phyloP scores from a whole-genome alignment of 2,113 vertebrate genomes.

The Romanogobio albipinnatus region DNA sequence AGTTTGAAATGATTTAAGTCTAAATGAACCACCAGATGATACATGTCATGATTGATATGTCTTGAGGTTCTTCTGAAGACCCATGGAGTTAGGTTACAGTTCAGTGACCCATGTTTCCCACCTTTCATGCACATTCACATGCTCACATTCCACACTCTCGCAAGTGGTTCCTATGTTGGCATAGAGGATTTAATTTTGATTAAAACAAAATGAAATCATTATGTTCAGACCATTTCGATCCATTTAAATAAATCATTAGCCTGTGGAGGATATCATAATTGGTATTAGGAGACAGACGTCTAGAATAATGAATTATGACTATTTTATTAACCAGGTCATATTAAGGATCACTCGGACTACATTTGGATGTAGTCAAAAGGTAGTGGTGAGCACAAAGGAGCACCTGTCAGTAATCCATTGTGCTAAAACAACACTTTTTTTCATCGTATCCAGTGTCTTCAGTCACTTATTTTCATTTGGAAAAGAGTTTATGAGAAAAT shows the following conservation, averaged over 20 bases:
- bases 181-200: neutral
- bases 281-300: neutral
- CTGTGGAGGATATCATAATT: slow-evolving; percentile 56
- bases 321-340: slow-evolving; percentile 3
- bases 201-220: slow-evolving; percentile 45
- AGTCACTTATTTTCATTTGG: neutral
- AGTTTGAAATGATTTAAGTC: neutral
- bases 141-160: slow-evolving; percentile 53
- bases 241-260: slow-evolving; percentile 54
- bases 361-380: neutral
- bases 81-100: too few species aligned
- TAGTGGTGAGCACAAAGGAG: neutral
- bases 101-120: slow-evolving; percentile 54
- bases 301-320: slow-evolving; percentile 15
- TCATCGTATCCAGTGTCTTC: neutral
- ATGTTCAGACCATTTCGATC: slow-evolving; percentile 63
- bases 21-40: neutral
- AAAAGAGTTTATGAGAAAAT: neutral
- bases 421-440: too few species aligned
- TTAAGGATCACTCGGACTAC: neutral
- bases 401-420: too few species aligned
- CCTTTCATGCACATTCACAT: slow-evolving; percentile 52
- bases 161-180: slow-evolving; percentile 69
- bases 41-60: slow-evolving; percentile 5
- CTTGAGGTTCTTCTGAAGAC: too few species aligned